Conservation (phyloP, 2,888 invertebrate genomes). For the Eilema sororculum region DNA sequence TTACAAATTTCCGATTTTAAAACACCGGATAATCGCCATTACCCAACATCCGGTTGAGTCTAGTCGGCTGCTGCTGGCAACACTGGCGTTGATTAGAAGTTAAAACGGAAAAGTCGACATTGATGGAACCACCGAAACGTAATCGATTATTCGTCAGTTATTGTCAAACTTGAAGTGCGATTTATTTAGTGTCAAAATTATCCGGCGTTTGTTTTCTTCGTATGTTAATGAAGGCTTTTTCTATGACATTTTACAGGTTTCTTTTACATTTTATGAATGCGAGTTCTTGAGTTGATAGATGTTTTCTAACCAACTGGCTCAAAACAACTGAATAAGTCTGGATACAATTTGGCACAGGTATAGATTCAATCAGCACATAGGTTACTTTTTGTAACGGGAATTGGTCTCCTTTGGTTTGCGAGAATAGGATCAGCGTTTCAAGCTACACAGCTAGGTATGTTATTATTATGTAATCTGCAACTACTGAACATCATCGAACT, state of each 20-base stretch:
- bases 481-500: too few relatives aligned
- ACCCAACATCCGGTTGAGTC: slow-evolving; percentile 57
- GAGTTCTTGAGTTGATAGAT: neutral
- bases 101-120: slow-evolving; percentile 38
- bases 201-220: slow-evolving; percentile 16
- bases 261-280: neutral
- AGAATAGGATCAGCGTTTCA: too few relatives aligned
- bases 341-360: neutral
- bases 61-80: slow-evolving; percentile 37
- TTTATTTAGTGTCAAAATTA: slow-evolving; percentile 6
- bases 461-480: too few relatives aligned
- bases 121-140: slow-evolving; percentile 32
- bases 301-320: neutral
- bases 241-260: neutral
- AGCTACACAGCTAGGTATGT: too few relatives aligned
- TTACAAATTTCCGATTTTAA: slow-evolving; percentile 59
- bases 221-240: slow-evolving; percentile 20
- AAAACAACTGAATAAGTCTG: neutral
- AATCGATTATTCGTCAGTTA: slow-evolving; percentile 32
- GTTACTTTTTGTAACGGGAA: too few relatives aligned
- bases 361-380: too few relatives aligned
- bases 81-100: slow-evolving; percentile 39
- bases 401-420: too few relatives aligned
- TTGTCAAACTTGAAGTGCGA: slow-evolving; percentile 14
- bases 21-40: slow-evolving; percentile 66